Evolutionary conservation across 35 echinoderm and acorn worm species (phyloP).

Genomic region (Apostichopus californicus): DNA sequence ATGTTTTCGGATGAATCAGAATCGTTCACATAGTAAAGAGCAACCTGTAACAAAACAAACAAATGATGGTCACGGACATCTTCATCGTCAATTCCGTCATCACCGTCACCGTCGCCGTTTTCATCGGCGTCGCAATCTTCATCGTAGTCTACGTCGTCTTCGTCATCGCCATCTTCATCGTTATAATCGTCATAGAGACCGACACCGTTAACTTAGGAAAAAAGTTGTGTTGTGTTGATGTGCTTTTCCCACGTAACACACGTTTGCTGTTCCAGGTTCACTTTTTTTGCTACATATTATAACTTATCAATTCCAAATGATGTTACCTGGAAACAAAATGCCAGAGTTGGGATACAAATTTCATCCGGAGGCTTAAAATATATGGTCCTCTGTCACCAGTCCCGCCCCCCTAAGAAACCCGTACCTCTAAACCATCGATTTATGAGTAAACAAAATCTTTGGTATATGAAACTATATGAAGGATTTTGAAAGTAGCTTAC

Average conservation of each 20-base stretch:
- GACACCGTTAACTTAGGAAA: too few relatives aligned
- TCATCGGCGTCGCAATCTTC: neutral
- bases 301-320: too few relatives aligned
- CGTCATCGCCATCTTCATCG: neutral
- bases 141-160: neutral
- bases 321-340: neutral
- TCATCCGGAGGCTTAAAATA: too few relatives aligned
- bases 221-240: too few relatives aligned
- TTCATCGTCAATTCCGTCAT: neutral
- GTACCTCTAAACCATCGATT: neutral
- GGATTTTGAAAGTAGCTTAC: neutral
- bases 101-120: too few relatives aligned
- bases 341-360: neutral
- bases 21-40: slow-evolving; percentile 13
- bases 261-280: too few relatives aligned
- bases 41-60: neutral
- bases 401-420: neutral
- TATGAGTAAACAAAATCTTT: neutral
- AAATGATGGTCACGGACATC: neutral
- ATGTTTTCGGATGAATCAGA: neutral
- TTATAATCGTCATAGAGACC: too few relatives aligned
- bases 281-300: too few relatives aligned
- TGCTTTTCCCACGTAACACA: too few relatives aligned
- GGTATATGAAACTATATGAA: neutral
- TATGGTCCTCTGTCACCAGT: neutral